A percentile compares a stretch with the other conserved stretches of the same genome.
phyloP scores from a whole-genome alignment of 1,140 invertebrate genomes.

The Hycleus phaleratus region DNA sequence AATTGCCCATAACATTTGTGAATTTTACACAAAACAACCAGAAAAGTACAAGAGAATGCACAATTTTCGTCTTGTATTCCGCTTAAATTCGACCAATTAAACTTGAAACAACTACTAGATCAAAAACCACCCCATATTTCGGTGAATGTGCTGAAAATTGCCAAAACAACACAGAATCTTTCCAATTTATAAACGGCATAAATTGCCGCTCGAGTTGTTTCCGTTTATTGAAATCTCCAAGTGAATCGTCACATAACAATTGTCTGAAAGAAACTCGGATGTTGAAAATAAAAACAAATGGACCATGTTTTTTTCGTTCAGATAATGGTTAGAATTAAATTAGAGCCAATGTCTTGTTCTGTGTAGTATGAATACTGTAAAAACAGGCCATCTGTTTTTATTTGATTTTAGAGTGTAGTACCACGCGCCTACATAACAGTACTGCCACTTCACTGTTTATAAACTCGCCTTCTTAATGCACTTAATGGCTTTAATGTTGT shows the following conservation, averaged over 20 bases:
- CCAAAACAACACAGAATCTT: no score
- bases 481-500: slow-evolving; percentile 15
- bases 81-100: no score
- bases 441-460: slow-evolving; percentile 8
- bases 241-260: slow-evolving; percentile 1
- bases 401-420: slow-evolving; percentile 22
- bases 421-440: neutral
- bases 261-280: neutral
- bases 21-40: no score
- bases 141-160: no score
- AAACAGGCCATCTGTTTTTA: slow-evolving; percentile 30
- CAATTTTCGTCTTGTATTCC: no score
- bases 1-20: neutral
- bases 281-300: slow-evolving; percentile 29
- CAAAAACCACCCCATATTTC: no score
- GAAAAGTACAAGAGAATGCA: no score
- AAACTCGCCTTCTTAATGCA: slow-evolving; percentile 9
- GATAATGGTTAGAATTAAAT: slow-evolving; percentile 30
- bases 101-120: no score
- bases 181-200: no score
- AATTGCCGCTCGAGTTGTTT: no score
- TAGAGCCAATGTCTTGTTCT: slow-evolving; percentile 16
- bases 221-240: slow-evolving; percentile 2
- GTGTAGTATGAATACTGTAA: neutral
- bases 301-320: slow-evolving; percentile 15